Evolutionary conservation across 2,797 vertebrate genomes (phyloP).

Genomic region (Danio albolineatus): DNA sequence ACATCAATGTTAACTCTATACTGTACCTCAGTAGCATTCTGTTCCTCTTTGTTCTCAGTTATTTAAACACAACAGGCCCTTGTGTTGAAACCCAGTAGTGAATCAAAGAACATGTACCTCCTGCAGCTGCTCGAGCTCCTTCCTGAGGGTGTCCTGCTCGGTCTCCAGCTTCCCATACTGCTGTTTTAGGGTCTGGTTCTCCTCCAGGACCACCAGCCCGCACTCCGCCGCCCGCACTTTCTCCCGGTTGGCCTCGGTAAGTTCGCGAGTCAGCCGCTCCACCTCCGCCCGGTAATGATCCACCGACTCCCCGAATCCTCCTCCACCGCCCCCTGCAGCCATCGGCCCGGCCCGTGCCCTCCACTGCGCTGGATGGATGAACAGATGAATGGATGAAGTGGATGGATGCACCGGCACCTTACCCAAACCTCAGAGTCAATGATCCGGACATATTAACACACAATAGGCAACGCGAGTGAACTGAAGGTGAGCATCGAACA

Average conservation of each 20-base stretch:
- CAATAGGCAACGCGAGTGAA: neutral
- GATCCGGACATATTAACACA: constrained; percentile 28
- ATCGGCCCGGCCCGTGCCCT: constrained; percentile 76
- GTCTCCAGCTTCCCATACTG: constrained; percentile 92
- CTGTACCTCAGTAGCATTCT: too few species aligned
- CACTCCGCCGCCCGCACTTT: constrained; percentile 96
- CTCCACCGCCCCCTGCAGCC: constrained; percentile 84
- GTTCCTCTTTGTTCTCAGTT: too few species aligned
- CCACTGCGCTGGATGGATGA: constrained; percentile 50
- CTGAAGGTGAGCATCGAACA: neutral
- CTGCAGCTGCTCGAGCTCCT: constrained; percentile 93
- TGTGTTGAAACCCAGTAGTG: neutral
- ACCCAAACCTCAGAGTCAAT: constrained; percentile 52
- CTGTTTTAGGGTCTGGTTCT: constrained; percentile 95
- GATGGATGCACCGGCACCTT: constrained; percentile 59
- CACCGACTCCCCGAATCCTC: constrained; percentile 76
- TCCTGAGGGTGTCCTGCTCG: constrained; percentile 83
- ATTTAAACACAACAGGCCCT: too few species aligned
- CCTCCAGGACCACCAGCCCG: constrained; percentile 94
- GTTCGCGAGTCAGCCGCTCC: constrained; percentile 89
- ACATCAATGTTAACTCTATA: too few species aligned
- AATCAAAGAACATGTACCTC: constrained; percentile 81
- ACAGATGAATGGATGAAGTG: constrained; percentile 64
- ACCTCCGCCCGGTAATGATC: constrained; percentile 90
- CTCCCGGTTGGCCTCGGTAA: constrained; percentile 93